phyloP scores from a whole-genome alignment of 2,888 invertebrate species.

The Papilio protenor region DNA sequence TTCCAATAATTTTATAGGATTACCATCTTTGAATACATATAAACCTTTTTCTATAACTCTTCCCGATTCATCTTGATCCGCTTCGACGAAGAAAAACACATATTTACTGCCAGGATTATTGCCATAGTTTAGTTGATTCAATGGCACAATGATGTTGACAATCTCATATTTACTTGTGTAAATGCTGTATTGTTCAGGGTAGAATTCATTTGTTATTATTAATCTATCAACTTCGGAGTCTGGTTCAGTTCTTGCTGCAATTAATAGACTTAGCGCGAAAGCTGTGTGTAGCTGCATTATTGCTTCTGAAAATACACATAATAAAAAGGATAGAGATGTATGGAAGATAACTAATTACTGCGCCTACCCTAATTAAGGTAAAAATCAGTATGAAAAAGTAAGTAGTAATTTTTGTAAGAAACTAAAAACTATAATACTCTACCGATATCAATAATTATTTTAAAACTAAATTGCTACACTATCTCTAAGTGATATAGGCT shows the following conservation, averaged over 20 bases:
- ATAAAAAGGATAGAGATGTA: no score
- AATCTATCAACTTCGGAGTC: slow-evolving; percentile 33
- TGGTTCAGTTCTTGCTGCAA: not conserved
- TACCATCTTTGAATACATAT: slow-evolving; percentile 46
- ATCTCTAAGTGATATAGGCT: no score
- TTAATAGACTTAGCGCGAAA: not conserved
- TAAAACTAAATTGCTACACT: no score
- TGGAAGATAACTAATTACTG: no score
- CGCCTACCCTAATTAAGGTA: no score
- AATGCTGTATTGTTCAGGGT: slow-evolving; percentile 38
- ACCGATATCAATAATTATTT: no score
- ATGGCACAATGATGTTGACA: slow-evolving; percentile 49
- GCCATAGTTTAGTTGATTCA: slow-evolving; percentile 50
- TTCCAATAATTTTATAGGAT: slow-evolving; percentile 47
- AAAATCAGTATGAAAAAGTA: no score
- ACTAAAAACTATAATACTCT: no score
- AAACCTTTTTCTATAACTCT: slow-evolving; percentile 45
- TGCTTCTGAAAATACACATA: not conserved
- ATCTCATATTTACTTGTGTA: slow-evolving; percentile 51
- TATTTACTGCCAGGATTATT: slow-evolving; percentile 1
- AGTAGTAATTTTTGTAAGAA: no score
- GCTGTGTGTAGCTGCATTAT: slow-evolving; percentile 11
- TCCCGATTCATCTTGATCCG: slow-evolving; percentile 48
- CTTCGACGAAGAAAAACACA: slow-evolving; percentile 52
- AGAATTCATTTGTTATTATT: slow-evolving; percentile 43